Conservation (phyloP, 2,888 invertebrate species). For the Mimumesa dahlbomi region DNA sequence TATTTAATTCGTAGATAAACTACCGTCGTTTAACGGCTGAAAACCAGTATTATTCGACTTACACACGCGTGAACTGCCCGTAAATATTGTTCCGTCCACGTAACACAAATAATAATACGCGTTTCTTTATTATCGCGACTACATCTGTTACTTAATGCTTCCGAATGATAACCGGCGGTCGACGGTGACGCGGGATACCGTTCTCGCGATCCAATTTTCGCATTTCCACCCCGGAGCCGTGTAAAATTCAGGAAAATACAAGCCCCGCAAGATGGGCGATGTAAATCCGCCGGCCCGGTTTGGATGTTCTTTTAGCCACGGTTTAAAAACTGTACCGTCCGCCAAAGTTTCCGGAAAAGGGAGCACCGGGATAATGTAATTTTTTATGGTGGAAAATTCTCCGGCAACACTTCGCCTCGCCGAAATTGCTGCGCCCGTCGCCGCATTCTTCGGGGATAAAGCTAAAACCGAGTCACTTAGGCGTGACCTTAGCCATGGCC, state of each 20-base stretch:
- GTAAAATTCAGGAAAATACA: slow-evolving; percentile 24
- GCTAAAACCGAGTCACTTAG: slow-evolving; percentile 31
- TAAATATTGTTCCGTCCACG: too few relatives aligned
- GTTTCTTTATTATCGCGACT: too few relatives aligned
- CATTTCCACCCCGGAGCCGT: slow-evolving; percentile 17
- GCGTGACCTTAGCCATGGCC: slow-evolving; percentile 39
- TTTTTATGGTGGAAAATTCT: slow-evolving; percentile 19
- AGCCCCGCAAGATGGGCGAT: slow-evolving; percentile 5
- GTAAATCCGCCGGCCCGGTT: slow-evolving; percentile 19
- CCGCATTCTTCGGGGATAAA: slow-evolving; percentile 37
- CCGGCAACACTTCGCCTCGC: background rate
- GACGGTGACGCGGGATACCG: background rate
- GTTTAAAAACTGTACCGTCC: slow-evolving; percentile 1
- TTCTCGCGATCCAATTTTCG: slow-evolving; percentile 7
- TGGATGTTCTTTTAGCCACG: background rate
- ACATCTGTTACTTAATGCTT: too few relatives aligned
- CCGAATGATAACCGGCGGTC: too few relatives aligned
- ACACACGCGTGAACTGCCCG: too few relatives aligned
- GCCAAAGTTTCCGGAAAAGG: background rate
- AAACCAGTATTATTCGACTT: too few relatives aligned
- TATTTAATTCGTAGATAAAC: too few relatives aligned
- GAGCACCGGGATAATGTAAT: background rate
- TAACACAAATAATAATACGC: too few relatives aligned
- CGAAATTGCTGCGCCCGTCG: slow-evolving; percentile 25
- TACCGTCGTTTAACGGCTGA: too few relatives aligned